A percentile compares a stretch with the other conserved stretches of the same genome.
phyloP scores from a whole-genome alignment of 2,888 invertebrate genomes.

The Metallyticus violacea region DNA sequence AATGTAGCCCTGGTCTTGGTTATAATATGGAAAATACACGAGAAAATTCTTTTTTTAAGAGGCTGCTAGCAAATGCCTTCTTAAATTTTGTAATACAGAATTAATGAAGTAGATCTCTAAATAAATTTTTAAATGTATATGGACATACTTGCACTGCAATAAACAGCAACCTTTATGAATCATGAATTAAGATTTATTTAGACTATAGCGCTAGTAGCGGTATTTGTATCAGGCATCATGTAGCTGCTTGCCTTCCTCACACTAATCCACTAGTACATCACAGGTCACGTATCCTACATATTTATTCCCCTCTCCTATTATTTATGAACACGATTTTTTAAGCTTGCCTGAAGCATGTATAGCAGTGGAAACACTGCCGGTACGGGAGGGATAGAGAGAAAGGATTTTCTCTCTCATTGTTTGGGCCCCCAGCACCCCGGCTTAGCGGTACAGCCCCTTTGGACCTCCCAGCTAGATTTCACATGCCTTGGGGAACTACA shows the following conservation, averaged over 20 bases:
- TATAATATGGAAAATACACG: no score
- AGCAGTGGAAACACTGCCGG: not conserved
- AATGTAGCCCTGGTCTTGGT: no score
- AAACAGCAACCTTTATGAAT: not conserved
- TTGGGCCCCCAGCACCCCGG: not conserved
- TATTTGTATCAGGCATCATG: not conserved
- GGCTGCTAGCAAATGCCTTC: no score
- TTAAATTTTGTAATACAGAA: no score
- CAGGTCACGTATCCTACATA: conserved; percentile 1
- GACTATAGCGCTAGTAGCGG: no score
- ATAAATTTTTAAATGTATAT: no score
- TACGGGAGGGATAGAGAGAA: no score
- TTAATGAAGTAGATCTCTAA: no score
- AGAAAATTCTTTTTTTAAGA: no score
- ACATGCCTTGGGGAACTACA: not conserved
- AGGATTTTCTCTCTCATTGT: not conserved
- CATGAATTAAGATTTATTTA: not conserved
- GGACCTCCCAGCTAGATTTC: not conserved
- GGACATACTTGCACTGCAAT: not conserved
- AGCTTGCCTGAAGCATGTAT: not conserved
- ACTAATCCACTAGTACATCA: not conserved
- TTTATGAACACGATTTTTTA: not conserved
- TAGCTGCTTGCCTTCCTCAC: not conserved
- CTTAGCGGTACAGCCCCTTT: not conserved
- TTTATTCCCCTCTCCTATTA: not conserved